A percentile compares a stretch with the other conserved stretches of the same genome.
These are phyloP conservation scores for Rynchops niger DNA, from an alignment of 2,113 vertebrate species.

Conservation along the genomic window DNA sequence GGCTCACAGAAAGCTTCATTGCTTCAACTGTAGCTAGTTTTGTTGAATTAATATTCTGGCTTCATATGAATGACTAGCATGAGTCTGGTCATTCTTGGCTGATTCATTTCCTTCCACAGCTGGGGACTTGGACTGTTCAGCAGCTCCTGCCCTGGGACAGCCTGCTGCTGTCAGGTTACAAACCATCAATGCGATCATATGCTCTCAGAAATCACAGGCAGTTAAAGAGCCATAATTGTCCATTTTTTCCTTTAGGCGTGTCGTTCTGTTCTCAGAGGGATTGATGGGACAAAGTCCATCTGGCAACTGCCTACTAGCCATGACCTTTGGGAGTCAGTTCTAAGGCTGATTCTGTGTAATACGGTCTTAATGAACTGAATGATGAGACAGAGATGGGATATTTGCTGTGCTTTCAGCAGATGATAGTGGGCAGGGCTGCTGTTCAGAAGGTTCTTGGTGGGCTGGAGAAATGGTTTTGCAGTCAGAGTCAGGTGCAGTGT, in stretches of 20 bases:
- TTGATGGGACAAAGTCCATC: not conserved
- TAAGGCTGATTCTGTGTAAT: not conserved
- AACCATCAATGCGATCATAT: accelerated
- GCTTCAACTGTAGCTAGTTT: not conserved
- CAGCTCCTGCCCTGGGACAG: not conserved
- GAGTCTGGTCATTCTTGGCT: not conserved
- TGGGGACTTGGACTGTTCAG: not conserved
- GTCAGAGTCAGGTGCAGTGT: not conserved
- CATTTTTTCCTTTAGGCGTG: not conserved
- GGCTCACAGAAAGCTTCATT: not conserved
- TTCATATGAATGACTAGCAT: not conserved
- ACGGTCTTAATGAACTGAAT: not conserved
- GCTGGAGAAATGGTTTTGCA: not conserved
- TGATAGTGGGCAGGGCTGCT: not conserved
- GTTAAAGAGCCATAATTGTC: not conserved
- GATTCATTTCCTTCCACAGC: not conserved
- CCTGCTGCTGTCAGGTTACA: not conserved
- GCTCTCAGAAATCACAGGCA: not conserved
- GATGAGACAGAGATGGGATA: not conserved
- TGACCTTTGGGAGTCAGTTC: not conserved
- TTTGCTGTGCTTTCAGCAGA: not conserved
- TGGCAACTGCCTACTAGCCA: not conserved
- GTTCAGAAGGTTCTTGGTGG: not conserved
- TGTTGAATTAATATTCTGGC: not conserved
- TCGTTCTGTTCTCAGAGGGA: not conserved